Evolutionary conservation across 2,888 invertebrate genomes (phyloP).

Genomic region (Thera obeliscata): DNA sequence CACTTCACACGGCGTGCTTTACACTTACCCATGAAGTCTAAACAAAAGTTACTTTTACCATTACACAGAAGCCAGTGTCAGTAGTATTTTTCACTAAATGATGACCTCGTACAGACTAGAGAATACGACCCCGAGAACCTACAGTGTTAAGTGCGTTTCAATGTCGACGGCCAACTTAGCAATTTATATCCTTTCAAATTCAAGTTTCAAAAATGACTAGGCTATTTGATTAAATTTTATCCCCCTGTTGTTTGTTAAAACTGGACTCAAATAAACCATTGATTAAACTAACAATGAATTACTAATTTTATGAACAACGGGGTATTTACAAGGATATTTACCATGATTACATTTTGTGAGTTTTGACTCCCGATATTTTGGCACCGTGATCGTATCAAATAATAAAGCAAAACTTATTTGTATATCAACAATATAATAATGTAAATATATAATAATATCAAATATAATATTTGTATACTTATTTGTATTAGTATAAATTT

Average conservation of each 20-base stretch:
- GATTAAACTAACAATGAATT: no score
- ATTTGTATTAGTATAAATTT: no score
- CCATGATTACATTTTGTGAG: no score
- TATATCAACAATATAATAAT: no score
- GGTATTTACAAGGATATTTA: no score
- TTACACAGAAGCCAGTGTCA: neutral
- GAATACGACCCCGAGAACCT: neutral
- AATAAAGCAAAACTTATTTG: no score
- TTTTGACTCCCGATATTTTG: no score
- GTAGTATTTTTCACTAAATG: neutral
- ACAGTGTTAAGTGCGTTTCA: slow-evolving; percentile 17
- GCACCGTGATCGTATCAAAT: no score
- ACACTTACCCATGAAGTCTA: neutral
- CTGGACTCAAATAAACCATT: neutral
- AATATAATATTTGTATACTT: no score
- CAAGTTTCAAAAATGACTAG: slow-evolving; percentile 5
- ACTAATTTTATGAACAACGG: no score
- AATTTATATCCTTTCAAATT: slow-evolving; percentile 11
- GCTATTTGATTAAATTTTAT: slow-evolving; percentile 3
- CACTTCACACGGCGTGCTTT: no score
- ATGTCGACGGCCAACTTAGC: slow-evolving; percentile 12
- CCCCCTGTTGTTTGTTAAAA: neutral
- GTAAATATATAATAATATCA: no score
- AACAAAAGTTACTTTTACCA: neutral
- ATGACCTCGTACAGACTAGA: slow-evolving; percentile 3